These are phyloP conservation scores for Dipodomys spectabilis DNA, from an alignment of 2,113 vertebrate species.

Conservation along the genomic window DNA sequence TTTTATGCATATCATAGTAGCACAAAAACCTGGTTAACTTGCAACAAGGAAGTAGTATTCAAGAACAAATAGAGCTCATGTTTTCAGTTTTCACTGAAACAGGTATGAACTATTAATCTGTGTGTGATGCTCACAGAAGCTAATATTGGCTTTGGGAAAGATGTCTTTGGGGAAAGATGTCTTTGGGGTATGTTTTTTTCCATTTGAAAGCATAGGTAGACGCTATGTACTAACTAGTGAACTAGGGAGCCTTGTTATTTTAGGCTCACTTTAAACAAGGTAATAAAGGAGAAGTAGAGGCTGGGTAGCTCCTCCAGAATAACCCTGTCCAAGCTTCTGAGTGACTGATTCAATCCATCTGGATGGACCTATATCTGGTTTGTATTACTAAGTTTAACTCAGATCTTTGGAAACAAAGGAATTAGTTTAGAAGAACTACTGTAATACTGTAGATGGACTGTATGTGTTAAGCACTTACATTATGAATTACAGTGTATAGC, in stretches of 20 bases:
- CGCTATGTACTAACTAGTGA: background rate
- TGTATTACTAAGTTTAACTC: conserved; percentile 33
- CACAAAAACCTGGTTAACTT: background rate
- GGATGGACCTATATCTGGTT: conserved; percentile 9
- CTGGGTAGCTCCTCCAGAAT: background rate
- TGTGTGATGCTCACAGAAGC: background rate
- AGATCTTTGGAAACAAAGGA: conserved; percentile 52
- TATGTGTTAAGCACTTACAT: background rate
- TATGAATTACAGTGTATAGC: background rate
- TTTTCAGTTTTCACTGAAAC: background rate
- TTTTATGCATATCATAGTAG: background rate
- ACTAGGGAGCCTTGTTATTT: background rate
- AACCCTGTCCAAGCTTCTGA: background rate
- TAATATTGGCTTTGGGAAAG: background rate
- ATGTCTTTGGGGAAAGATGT: background rate
- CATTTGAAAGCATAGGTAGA: background rate
- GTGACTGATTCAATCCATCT: background rate
- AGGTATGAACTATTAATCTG: background rate
- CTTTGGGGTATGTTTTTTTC: background rate
- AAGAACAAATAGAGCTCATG: background rate
- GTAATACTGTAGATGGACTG: background rate
- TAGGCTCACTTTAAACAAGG: background rate
- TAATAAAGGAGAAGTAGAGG: background rate
- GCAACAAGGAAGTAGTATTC: background rate
- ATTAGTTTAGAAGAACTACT: conserved; percentile 3